A percentile compares a stretch with the other conserved stretches of the same genome.
Conservation (phyloP, 2,888 invertebrate species). For the Pollenia amentaria region DNA sequence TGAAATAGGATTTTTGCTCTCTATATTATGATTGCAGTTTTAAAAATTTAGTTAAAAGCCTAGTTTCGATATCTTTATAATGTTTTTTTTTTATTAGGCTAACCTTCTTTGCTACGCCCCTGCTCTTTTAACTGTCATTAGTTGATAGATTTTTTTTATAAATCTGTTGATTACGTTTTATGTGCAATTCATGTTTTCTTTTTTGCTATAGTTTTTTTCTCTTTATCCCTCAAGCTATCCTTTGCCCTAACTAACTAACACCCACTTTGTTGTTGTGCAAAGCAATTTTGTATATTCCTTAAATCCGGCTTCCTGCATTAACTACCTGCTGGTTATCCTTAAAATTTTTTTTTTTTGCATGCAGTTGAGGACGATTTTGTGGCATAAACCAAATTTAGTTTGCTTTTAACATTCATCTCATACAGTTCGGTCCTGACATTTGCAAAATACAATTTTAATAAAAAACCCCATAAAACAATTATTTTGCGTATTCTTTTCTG, state of each 20-base stretch:
- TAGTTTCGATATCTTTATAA: too few species aligned
- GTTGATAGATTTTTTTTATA: conserved; percentile 75
- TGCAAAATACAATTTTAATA: too few species aligned
- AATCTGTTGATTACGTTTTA: conserved; percentile 77
- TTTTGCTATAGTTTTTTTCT: conserved; percentile 2
- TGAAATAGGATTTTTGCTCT: too few species aligned
- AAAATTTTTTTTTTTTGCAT: conserved; percentile 32
- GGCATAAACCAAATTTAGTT: conserved; percentile 56
- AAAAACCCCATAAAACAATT: background rate
- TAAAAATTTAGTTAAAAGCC: too few species aligned
- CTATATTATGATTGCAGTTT: too few species aligned
- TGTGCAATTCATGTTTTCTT: conserved; percentile 37
- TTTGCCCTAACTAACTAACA: background rate
- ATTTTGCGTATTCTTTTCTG: background rate
- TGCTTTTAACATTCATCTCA: conserved; percentile 58
- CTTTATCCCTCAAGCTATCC: conserved; percentile 12
- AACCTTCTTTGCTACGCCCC: background rate
- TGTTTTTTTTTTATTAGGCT: too few species aligned
- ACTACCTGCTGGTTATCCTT: conserved; percentile 53
- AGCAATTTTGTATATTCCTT: background rate
- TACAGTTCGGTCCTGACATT: conserved; percentile 26
- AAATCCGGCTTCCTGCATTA: conserved; percentile 18
- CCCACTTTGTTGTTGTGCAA: conserved; percentile 12
- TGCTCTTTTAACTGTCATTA: conserved; percentile 52
- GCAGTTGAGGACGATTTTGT: conserved; percentile 44